Evolutionary conservation across 2,113 vertebrate genomes (phyloP).

Genomic region (Harpagus bidentatus): DNA sequence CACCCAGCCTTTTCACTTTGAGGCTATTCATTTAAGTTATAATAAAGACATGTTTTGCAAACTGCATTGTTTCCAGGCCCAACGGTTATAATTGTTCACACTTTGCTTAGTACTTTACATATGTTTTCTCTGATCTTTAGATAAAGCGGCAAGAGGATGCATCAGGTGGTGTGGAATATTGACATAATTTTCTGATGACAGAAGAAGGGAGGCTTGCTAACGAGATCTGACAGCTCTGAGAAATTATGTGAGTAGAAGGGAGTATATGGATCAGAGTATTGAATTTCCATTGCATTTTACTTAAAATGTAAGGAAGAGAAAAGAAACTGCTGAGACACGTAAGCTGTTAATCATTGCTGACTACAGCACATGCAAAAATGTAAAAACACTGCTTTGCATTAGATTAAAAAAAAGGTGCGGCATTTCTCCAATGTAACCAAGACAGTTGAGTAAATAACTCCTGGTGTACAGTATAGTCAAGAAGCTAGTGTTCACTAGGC

Average conservation of each 20-base stretch:
- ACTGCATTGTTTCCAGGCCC: neutral
- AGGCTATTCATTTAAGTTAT: neutral
- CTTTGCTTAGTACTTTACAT: neutral
- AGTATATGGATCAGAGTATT: neutral
- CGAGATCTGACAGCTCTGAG: conserved; percentile 15
- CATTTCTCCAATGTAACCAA: neutral
- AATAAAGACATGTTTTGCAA: neutral
- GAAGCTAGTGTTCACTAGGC: neutral
- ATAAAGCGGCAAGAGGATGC: neutral
- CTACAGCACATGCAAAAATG: neutral
- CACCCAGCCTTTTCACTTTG: neutral
- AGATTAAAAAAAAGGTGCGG: neutral
- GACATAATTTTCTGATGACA: neutral
- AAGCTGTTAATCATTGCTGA: neutral
- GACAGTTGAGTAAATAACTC: neutral
- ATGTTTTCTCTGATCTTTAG: neutral
- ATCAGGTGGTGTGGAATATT: neutral
- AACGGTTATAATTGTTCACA: neutral
- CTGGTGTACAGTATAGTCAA: neutral
- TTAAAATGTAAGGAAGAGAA: neutral
- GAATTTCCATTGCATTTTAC: neutral
- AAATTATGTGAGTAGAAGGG: neutral
- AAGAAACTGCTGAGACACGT: neutral
- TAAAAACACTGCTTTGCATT: neutral
- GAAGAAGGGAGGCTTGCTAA: neutral